Evolutionary conservation across 2,797 vertebrate genomes (phyloP), one percentile per base, ranked within the genome.

Genomic region (Atherinosoma microstoma): DNA sequence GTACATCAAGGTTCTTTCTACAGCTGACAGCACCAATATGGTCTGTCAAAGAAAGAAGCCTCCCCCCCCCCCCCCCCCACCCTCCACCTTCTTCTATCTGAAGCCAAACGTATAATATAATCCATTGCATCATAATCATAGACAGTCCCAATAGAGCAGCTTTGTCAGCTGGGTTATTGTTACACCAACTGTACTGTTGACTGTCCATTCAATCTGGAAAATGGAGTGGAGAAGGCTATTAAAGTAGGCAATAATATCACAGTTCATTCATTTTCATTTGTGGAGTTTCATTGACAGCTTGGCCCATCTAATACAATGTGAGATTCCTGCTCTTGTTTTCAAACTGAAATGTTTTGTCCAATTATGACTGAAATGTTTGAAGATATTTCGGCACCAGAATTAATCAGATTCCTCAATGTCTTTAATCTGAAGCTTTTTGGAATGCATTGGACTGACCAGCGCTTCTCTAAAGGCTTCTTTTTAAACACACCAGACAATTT

Each of bases 121-220:
- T 53, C 61, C 67, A 61, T 86, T 67, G 40, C 67, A 76, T 76
- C 71, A 79, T 8, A 35, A 35, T 35, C 34, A 18, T 42, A 84
- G 64, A 71, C 24, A 27, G 24, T 27, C 24, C 24, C 2, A 2
- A 27, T 27, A 27, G 24, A 27, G 24, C 24, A 27, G 24, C 24
- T 27, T 27, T 27, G 24, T 27, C 24, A 66, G 40, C 66, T 63
- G 65, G 49, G 56, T 56, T 18, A 42, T 42, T 53, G 22, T 53
- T 24, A 65, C 30, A 64, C 58, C 24, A 62, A 42, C 56, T 57
- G 58, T 64, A 69, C 54, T 72, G 18, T 47, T 47, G 11, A 59
- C 36, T 57, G 13, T 73, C 40, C 56, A 58, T 73, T 72, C 4
- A 59, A 73, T 73, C 67, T 66, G 30, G 61, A 70, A 3, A 67